phyloP scores from a whole-genome alignment of 2,113 vertebrate genomes.

The Entomyzon cyanotis region DNA sequence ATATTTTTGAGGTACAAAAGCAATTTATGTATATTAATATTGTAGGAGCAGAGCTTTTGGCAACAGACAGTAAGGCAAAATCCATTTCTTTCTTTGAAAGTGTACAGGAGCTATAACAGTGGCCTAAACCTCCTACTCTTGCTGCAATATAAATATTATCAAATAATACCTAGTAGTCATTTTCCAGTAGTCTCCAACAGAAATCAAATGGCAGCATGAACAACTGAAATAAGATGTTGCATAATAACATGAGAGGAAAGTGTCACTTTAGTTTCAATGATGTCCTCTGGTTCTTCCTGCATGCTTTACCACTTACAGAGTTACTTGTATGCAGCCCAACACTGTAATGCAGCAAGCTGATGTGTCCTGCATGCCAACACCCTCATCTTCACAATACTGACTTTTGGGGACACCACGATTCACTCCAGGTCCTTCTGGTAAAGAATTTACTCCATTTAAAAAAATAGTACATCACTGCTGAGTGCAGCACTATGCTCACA shows the following conservation, averaged over 20 bases:
- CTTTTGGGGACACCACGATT: background rate
- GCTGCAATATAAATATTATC: background rate
- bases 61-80: background rate
- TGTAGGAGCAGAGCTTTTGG: background rate
- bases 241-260: background rate
- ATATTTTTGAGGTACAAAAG: background rate
- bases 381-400: background rate
- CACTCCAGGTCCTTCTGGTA: background rate
- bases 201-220: background rate
- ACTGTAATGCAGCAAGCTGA: background rate
- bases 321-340: background rate
- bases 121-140: background rate
- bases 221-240: background rate
- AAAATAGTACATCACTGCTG: background rate
- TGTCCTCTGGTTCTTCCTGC: background rate
- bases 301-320: background rate
- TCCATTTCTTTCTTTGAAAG: background rate
- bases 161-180: background rate
- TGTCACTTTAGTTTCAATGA: background rate
- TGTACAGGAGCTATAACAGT: background rate
- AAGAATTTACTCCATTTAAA: background rate
- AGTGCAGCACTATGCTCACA: background rate
- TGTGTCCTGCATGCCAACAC: background rate
- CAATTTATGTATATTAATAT: background rate
- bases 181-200: background rate